phyloP scores from a whole-genome alignment of 2,797 vertebrate species.

The Enteromius radiatus region DNA sequence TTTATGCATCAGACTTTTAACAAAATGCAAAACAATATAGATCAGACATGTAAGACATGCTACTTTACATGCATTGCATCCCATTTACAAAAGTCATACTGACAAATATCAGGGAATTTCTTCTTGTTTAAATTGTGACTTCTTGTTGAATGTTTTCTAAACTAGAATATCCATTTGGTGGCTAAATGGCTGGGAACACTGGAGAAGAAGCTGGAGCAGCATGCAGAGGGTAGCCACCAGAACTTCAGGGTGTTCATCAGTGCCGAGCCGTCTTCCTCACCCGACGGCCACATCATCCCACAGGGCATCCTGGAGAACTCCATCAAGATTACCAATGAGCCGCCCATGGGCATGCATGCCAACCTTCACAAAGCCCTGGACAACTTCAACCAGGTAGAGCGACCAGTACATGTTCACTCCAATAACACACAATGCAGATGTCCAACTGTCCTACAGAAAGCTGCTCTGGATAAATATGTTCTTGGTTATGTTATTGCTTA shows the following conservation, averaged over 20 bases:
- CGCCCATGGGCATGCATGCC: conserved; percentile 88
- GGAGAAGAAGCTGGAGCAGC: conserved; percentile 91
- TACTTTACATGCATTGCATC: background rate
- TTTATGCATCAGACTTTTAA: background rate
- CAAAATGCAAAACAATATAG: background rate
- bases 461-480: background rate
- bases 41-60: background rate
- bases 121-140: background rate
- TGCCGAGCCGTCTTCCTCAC: conserved; percentile 86
- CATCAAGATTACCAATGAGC: conserved; percentile 94
- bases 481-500: background rate
- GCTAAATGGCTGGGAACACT: conserved; percentile 88
- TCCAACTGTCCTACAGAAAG: background rate
- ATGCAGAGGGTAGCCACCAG: conserved; percentile 78
- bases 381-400: conserved; percentile 91
- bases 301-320: conserved; percentile 94
- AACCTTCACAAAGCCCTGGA: conserved; percentile 96
- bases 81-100: background rate
- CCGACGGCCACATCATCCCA: conserved; percentile 87
- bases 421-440: background rate
- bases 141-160: background rate
- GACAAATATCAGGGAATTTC: background rate
- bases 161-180: conserved; percentile 93
- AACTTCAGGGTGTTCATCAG: conserved; percentile 90
- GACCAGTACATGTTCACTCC: background rate